Evolutionary conservation across 2,113 vertebrate genomes (phyloP).

Genomic region (Pelusios castaneus): DNA sequence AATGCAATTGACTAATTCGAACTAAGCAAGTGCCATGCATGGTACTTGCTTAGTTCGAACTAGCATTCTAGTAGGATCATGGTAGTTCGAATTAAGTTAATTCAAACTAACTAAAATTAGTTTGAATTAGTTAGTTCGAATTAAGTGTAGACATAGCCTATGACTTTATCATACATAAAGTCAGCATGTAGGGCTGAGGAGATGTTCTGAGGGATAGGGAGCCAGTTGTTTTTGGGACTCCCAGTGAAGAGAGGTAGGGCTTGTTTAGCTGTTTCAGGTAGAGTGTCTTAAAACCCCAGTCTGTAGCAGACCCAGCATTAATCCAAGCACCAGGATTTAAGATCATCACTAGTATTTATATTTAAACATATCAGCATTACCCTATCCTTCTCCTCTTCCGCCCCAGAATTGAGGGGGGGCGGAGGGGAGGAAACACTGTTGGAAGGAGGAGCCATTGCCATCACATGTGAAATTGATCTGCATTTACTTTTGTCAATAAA

Average conservation of each 20-base stretch:
- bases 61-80: no score
- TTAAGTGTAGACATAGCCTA: no score
- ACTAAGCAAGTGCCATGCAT: no score
- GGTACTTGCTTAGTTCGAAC: no score
- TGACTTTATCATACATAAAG: no score
- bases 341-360: no score
- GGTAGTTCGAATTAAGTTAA: no score
- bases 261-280: not conserved
- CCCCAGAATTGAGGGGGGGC: not conserved
- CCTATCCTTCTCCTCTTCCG: not conserved
- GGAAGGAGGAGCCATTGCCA: not conserved
- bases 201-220: not conserved
- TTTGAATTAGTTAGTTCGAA: no score
- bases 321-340: no score
- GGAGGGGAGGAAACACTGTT: rapidly evolving
- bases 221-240: not conserved
- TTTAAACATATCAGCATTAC: not conserved
- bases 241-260: not conserved
- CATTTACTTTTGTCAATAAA: not conserved
- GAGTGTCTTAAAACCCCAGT: not conserved
- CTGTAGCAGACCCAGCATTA: no score
- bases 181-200: not conserved
- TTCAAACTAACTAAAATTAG: no score
- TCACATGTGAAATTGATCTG: not conserved
- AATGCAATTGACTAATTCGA: no score